Base-by-base conservation (phyloP, 2,888 invertebrate species). In the Diplolepis rosae region DNA sequence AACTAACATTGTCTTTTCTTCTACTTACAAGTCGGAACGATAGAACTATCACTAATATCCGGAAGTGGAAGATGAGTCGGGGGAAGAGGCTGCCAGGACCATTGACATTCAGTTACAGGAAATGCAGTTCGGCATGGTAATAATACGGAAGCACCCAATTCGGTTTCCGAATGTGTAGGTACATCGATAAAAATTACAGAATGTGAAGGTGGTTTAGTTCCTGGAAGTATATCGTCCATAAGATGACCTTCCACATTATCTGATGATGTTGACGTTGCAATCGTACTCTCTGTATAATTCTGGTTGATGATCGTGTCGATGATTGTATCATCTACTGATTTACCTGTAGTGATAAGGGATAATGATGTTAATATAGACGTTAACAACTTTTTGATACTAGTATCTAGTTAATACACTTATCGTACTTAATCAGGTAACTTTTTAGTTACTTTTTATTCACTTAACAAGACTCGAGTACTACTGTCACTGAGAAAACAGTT, bases 51-150 rank as follows among this genome's bases (percentile, higher is more conserved):
- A 54, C 79, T 85, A 73, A 81, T 81, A 69, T 87, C 82, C 69
- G 87, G 87, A 77, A 84, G 80, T 51, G 87, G 87, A 61, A 87
- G 77, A 70, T 86, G 82, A 45, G 83, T 80, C 13, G 87, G 87
- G 0, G 86, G 84, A 30, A 87, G 74, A 22, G 88, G 83, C 32
- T 83, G 84, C 88, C 88, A 88, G 70, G 87, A 87, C 88, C 88
- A 88, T 68, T 84, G 87, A 69, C 88, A 88, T 65, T 88, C 87
- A 42, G 77, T 78, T 27, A 88, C 86, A 66, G 87, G 83, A 75
- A 79, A 80, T 42, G 81, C 79, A 9, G 87, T 85, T 69, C 85
- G 79, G 75, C 88, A 88, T 54, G 84, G 81, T 65, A 88, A 76
- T 35, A 87, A 79, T 9, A 87, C 85, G 65, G 87, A 85, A 6